Evolutionary conservation across 2,113 vertebrate species (phyloP).

Genomic region (Labrus mixtus): DNA sequence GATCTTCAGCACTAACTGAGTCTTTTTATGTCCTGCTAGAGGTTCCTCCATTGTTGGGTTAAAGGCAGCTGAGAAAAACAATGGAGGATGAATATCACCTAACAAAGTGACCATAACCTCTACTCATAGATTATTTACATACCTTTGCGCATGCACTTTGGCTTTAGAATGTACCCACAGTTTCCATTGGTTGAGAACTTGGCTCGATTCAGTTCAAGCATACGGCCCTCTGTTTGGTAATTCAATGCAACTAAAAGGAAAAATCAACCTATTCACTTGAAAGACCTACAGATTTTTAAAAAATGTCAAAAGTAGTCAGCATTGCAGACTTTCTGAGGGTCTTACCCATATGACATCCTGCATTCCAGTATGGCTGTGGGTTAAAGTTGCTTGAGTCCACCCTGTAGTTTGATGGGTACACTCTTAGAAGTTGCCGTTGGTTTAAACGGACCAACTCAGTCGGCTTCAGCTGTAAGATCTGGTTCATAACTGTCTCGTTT

Average conservation of each 20-base stretch:
- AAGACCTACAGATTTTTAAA: neutral
- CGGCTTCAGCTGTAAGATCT: conserved; percentile 92
- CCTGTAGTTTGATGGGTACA: conserved; percentile 94
- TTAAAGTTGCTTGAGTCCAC: conserved; percentile 98
- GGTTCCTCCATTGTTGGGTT: conserved; percentile 92
- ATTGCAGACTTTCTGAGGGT: neutral
- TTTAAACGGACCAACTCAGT: conserved; percentile 90
- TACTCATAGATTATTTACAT: neutral
- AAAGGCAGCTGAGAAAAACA: conserved; percentile 86
- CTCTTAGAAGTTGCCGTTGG: conserved; percentile 93
- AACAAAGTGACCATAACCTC: neutral
- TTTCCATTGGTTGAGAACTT: conserved; percentile 95
- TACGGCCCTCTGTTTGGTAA: conserved; percentile 95
- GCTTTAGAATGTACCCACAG: conserved; percentile 95
- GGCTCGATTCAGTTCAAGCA: conserved; percentile 94
- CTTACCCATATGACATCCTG: conserved; percentile 95
- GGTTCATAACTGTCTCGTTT: conserved; percentile 93
- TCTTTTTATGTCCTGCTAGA: conserved; percentile 89
- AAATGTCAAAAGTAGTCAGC: neutral
- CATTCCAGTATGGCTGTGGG: conserved; percentile 96
- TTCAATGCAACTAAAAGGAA: conserved; percentile 91
- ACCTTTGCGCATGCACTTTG: conserved; percentile 89
- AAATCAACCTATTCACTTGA: conserved; percentile 1
- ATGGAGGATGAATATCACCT: no score
- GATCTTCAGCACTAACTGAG: conserved; percentile 91